phyloP scores from a whole-genome alignment of 2,888 invertebrate genomes.

The Diaprepes abbreviatus region DNA sequence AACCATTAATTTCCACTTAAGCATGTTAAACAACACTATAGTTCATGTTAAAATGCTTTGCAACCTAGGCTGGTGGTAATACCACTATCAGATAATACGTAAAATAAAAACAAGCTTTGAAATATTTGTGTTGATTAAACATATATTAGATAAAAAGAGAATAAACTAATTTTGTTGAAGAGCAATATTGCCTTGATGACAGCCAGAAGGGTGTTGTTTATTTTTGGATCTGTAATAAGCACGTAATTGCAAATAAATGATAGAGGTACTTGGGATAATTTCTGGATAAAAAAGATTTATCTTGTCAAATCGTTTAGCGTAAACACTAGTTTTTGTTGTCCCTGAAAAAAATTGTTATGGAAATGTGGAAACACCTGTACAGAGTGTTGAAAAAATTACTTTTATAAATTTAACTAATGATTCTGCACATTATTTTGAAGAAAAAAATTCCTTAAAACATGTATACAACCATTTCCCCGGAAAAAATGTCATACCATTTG shows the following conservation, averaged over 20 bases:
- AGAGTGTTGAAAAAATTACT: too few relatives aligned
- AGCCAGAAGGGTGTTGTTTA: conserved; percentile 11
- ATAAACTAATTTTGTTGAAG: conserved; percentile 32
- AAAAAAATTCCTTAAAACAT: too few relatives aligned
- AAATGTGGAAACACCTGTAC: too few relatives aligned
- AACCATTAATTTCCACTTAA: neutral
- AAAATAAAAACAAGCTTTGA: conserved; percentile 5
- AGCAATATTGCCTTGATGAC: conserved; percentile 22
- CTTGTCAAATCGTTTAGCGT: neutral
- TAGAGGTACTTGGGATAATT: neutral
- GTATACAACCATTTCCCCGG: too few relatives aligned
- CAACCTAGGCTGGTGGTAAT: neutral
- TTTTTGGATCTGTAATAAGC: conserved; percentile 4
- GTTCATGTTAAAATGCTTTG: neutral
- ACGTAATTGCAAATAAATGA: conserved; percentile 5
- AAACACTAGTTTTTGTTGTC: neutral
- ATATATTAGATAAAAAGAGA: conserved; percentile 28
- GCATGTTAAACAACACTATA: neutral
- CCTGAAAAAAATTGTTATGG: too few relatives aligned
- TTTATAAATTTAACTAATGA: too few relatives aligned
- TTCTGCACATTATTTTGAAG: too few relatives aligned
- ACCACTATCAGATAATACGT: conserved; percentile 20
- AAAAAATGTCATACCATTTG: too few relatives aligned
- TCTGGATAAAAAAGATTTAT: neutral
- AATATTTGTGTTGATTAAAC: conserved; percentile 32